phyloP scores from a whole-genome alignment of 2,113 vertebrate genomes.

The Bettongia penicillata region DNA sequence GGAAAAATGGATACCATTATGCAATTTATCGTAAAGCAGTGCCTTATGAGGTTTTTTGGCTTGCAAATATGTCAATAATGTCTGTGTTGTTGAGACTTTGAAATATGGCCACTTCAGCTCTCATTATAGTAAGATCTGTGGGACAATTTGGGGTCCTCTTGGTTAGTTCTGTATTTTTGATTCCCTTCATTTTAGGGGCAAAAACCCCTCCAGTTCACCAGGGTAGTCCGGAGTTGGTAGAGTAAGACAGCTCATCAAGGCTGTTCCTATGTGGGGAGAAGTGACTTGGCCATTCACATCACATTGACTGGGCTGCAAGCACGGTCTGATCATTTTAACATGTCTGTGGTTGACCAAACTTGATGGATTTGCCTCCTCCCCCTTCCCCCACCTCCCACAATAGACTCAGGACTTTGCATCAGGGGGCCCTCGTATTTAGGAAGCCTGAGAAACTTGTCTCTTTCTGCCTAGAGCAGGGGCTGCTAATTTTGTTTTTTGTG shows the following conservation, averaged over 20 bases:
- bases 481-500: not conserved
- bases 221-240: not conserved
- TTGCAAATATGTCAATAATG: not conserved
- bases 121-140: not conserved
- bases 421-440: not conserved
- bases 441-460: not conserved
- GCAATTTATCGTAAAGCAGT: not conserved
- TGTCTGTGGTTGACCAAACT: not conserved
- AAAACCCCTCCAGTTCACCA: not conserved
- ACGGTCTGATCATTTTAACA: not conserved
- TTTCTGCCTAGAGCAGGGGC: not conserved
- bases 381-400: not conserved
- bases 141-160: not conserved
- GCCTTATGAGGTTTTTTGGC: not conserved
- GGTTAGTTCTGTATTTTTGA: fast-evolving
- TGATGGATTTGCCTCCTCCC: not conserved
- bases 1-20: not conserved
- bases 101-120: fast-evolving
- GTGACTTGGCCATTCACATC: not conserved
- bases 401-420: not conserved
- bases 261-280: not conserved
- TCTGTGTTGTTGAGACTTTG: not conserved
- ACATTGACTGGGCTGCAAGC: fast-evolving
- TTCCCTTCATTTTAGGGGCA: not conserved
- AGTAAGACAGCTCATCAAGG: not conserved